Evolutionary conservation across 1,140 invertebrate genomes (phyloP).

Genomic region (Heliconius melpomene): DNA sequence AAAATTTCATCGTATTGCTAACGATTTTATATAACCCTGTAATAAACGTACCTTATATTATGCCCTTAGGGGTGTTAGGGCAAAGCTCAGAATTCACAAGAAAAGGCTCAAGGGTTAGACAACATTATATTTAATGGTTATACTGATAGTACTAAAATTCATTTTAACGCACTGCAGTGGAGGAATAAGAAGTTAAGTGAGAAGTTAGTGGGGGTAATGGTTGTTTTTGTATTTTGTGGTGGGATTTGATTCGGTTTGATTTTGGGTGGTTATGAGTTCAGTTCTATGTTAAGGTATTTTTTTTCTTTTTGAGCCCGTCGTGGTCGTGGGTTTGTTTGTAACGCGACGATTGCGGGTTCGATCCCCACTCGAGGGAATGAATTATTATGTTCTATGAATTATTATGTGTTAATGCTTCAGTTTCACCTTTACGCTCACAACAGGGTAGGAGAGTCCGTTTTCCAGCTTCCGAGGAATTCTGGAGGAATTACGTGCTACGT

Average conservation of each 20-base stretch:
- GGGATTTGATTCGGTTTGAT: not conserved
- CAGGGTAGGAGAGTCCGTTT: too few species aligned
- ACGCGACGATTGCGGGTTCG: too few species aligned
- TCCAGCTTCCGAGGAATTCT: too few species aligned
- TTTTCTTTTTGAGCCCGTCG: too few species aligned
- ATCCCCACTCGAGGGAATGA: too few species aligned
- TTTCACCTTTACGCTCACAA: too few species aligned
- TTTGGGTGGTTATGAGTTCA: too few species aligned
- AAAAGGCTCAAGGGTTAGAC: slow-evolving; percentile 37
- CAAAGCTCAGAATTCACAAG: slow-evolving; percentile 32
- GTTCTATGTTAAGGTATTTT: too few species aligned
- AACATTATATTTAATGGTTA: slow-evolving; percentile 42
- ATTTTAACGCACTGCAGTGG: slow-evolving; percentile 22
- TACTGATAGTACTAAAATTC: slow-evolving; percentile 33
- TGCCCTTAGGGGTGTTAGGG: slow-evolving; percentile 36
- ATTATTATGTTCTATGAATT: too few species aligned
- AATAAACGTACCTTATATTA: slow-evolving; percentile 36
- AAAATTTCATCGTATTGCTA: slow-evolving; percentile 31
- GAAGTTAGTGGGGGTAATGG: not conserved
- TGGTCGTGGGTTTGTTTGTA: too few species aligned
- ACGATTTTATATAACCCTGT: slow-evolving; percentile 38
- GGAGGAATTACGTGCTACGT: too few species aligned
- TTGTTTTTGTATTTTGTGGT: not conserved
- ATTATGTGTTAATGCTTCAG: too few species aligned
- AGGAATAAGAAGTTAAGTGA: not conserved